These are phyloP conservation scores for Crenichthys baileyi DNA, from an alignment of 2,797 vertebrate species.

Conservation along the genomic window DNA sequence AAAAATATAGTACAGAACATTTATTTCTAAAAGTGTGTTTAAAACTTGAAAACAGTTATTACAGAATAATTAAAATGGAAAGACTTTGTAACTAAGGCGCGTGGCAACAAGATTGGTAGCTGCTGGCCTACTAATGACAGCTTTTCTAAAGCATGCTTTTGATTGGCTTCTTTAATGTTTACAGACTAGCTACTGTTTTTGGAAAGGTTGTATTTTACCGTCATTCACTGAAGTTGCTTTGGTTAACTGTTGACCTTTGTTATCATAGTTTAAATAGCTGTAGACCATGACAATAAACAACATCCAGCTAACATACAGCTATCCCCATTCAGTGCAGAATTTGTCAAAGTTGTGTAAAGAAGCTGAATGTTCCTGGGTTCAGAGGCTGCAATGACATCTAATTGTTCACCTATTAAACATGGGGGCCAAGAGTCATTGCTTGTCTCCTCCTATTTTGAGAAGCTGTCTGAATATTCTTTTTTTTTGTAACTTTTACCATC, in stretches of 20 bases:
- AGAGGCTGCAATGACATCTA: conserved; percentile 14
- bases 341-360: not conserved
- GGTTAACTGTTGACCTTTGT: conserved; percentile 7
- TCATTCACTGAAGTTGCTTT: conserved; percentile 2
- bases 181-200: conserved; percentile 32
- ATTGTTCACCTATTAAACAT: conserved; percentile 1
- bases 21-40: not conserved
- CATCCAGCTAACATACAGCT: not conserved
- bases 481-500: conserved; percentile 13
- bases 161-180: conserved; percentile 48
- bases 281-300: not conserved
- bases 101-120: conserved; percentile 7
- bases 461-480: not conserved
- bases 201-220: conserved; percentile 23
- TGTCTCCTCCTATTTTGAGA: not conserved
- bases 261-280: conserved; percentile 1
- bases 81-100: conserved; percentile 10
- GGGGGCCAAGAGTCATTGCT: not conserved
- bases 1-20: not conserved
- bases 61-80: conserved; percentile 4
- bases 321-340: not conserved
- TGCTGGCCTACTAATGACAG: conserved; percentile 50
- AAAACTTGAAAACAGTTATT: not conserved
- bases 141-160: conserved; percentile 36
- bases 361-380: not conserved